These are phyloP conservation scores for Amphiduros pacificus DNA, from an alignment of 2,888 invertebrate genomes.

Conservation along the genomic window DNA sequence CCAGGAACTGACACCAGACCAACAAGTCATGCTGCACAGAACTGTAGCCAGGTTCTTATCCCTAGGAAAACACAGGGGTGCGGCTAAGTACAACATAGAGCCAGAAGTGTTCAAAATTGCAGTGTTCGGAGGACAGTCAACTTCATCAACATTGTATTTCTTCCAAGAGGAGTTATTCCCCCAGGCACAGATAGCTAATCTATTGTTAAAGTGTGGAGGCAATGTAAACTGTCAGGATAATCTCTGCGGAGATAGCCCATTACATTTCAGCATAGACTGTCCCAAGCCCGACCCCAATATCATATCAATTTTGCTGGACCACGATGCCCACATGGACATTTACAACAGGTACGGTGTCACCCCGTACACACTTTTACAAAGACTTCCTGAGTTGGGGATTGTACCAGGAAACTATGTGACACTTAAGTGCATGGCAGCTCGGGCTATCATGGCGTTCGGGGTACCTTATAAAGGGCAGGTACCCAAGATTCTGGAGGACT, in stretches of 20 bases:
- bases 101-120: constrained; percentile 82
- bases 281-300: constrained; percentile 13
- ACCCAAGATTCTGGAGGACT: constrained; percentile 59
- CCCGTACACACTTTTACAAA: constrained; percentile 70
- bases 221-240: constrained; percentile 76
- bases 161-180: constrained; percentile 65
- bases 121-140: constrained; percentile 61
- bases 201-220: constrained; percentile 78
- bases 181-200: constrained; percentile 69
- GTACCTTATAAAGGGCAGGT: constrained; percentile 70
- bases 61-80: constrained; percentile 67
- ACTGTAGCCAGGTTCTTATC: constrained; percentile 61
- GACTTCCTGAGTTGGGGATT: constrained; percentile 62
- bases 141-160: constrained; percentile 22
- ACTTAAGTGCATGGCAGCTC: constrained; percentile 82
- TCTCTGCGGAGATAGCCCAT: constrained; percentile 72
- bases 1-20: background rate
- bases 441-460: constrained; percentile 70
- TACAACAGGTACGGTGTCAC: constrained; percentile 76
- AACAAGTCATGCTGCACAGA: background rate
- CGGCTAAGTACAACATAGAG: constrained; percentile 65
- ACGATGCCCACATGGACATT: constrained; percentile 84
- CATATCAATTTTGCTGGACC: constrained; percentile 68
- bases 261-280: constrained; percentile 64
- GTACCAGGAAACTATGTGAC: constrained; percentile 67